Evolutionary conservation across 2,113 vertebrate species (phyloP).

Genomic region (Gavia stellata): DNA sequence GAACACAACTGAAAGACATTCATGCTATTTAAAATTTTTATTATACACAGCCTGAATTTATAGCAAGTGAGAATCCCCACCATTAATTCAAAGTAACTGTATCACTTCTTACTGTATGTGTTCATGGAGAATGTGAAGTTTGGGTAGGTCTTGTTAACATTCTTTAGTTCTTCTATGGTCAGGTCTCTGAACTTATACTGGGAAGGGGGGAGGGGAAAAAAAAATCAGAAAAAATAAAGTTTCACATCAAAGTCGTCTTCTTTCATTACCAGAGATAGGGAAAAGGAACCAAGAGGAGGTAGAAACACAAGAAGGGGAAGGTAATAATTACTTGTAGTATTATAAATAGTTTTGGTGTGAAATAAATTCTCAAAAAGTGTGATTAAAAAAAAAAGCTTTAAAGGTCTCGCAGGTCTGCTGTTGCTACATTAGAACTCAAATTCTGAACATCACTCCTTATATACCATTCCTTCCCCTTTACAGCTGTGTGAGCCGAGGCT

Average conservation of each 20-base stretch:
- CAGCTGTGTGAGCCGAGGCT: background rate
- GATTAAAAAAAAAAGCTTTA: background rate
- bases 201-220: background rate
- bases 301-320: background rate
- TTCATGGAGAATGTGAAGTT: conserved; percentile 74
- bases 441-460: background rate
- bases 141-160: conserved; percentile 67
- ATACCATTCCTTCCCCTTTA: background rate
- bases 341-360: background rate
- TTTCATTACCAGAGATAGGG: background rate
- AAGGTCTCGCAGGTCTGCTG: background rate
- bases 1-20: background rate
- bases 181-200: conserved; percentile 83
- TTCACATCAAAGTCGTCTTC: background rate
- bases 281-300: background rate
- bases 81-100: background rate
- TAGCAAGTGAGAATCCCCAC: background rate
- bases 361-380: background rate
- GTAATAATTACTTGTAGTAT: background rate
- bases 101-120: conserved; percentile 74
- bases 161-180: conserved; percentile 77
- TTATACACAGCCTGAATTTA: background rate
- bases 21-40: background rate
- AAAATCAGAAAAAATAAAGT: background rate
- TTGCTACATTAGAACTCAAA: background rate